These are phyloP conservation scores for Drosophila monieri DNA, from an alignment of 2,888 invertebrate species.

Conservation along the genomic window DNA sequence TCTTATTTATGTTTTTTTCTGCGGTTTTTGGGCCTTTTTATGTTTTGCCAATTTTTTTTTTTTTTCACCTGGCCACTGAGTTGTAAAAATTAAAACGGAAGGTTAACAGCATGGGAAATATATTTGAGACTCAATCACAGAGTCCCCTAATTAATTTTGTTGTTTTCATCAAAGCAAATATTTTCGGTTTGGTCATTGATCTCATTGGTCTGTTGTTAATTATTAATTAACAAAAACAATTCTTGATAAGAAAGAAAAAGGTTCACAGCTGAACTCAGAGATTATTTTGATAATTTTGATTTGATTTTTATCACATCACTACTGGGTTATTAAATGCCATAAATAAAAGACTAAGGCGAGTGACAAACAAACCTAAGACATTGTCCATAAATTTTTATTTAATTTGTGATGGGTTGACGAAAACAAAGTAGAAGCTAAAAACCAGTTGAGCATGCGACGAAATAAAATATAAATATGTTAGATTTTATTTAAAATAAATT, in stretches of 20 bases:
- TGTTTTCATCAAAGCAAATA: slow-evolving; percentile 37
- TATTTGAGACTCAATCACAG: slow-evolving; percentile 4
- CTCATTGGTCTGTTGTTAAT: slow-evolving; percentile 4
- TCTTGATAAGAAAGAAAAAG: slow-evolving; percentile 50
- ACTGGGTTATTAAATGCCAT: slow-evolving; percentile 32
- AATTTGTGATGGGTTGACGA: slow-evolving; percentile 6
- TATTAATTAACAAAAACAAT: slow-evolving; percentile 25
- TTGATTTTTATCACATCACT: slow-evolving; percentile 46
- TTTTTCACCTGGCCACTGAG: slow-evolving; percentile 22
- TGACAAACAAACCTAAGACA: slow-evolving; percentile 28
- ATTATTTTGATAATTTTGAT: slow-evolving; percentile 28
- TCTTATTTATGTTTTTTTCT: slow-evolving; percentile 28
- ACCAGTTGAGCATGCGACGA: not conserved
- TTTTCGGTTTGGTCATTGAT: slow-evolving; percentile 50
- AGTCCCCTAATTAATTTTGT: slow-evolving; percentile 17
- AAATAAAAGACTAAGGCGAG: slow-evolving; percentile 28
- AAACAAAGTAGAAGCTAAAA: slow-evolving; percentile 2
- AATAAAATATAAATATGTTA: slow-evolving; percentile 8
- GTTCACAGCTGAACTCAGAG: slow-evolving; percentile 34
- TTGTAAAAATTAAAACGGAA: slow-evolving; percentile 35
- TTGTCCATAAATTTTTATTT: slow-evolving; percentile 30
- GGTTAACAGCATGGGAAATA: slow-evolving; percentile 24
- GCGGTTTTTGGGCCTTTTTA: slow-evolving; percentile 27
- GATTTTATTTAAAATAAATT: not conserved
- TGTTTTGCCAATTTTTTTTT: slow-evolving; percentile 46